Conservation (phyloP, 2,797 vertebrate genomes). For the Lepus oiostolus region DNA sequence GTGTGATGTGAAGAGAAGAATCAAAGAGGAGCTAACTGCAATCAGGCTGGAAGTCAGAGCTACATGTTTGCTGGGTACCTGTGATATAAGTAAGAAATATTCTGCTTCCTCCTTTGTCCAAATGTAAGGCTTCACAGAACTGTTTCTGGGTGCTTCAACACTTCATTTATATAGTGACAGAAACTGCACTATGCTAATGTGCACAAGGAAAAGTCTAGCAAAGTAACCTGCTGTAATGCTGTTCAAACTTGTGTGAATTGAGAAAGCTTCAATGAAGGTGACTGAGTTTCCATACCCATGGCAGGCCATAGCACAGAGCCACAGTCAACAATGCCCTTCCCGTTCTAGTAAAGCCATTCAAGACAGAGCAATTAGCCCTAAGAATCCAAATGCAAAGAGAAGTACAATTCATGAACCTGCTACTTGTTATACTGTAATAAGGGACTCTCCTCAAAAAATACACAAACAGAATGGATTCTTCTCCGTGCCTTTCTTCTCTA, state of each 20-base stretch:
- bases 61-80: conserved; percentile 28
- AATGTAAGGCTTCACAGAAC: conserved; percentile 51
- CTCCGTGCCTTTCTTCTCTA: conserved; percentile 18
- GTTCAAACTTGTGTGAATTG: conserved; percentile 47
- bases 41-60: background rate
- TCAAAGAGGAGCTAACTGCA: background rate
- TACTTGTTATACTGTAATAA: background rate
- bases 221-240: conserved; percentile 38
- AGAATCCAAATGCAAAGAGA: conserved; percentile 45
- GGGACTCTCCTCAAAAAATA: conserved; percentile 21
- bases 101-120: conserved; percentile 52
- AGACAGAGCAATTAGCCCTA: conserved; percentile 33
- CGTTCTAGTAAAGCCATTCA: conserved; percentile 33
- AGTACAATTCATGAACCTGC: conserved; percentile 36
- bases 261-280: conserved; percentile 11
- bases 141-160: conserved; percentile 47
- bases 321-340: conserved; percentile 34
- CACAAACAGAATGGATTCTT: conserved; percentile 34
- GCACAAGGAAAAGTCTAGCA: conserved; percentile 43
- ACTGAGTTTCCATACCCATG: background rate
- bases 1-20: conserved; percentile 22
- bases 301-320: background rate
- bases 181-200: background rate
- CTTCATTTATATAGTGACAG: conserved; percentile 9
- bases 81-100: conserved; percentile 53